These are phyloP conservation scores for Hypolimnas misippus DNA, from an alignment of 2,888 invertebrate genomes.

Conservation along the genomic window DNA sequence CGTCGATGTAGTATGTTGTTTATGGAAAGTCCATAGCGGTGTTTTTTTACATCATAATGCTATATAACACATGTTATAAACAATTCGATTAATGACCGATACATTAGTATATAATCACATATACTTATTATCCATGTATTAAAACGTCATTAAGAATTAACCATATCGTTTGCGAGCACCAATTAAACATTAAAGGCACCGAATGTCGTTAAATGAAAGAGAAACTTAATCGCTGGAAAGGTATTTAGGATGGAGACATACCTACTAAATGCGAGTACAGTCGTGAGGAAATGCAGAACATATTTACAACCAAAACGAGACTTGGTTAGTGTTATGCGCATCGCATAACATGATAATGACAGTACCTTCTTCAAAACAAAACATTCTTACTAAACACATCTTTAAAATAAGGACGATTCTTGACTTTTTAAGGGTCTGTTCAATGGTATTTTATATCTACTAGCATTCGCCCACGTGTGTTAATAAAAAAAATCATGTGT, in stretches of 20 bases:
- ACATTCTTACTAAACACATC: not conserved
- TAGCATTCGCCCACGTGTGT: too few relatives aligned
- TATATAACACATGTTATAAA: too few relatives aligned
- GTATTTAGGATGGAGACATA: slow-evolving; percentile 27
- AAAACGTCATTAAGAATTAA: slow-evolving; percentile 23
- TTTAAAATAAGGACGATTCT: not conserved
- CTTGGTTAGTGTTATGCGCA: not conserved
- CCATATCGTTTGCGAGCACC: slow-evolving; percentile 24
- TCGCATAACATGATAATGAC: not conserved
- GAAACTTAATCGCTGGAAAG: slow-evolving; percentile 32
- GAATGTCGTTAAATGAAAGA: slow-evolving; percentile 30
- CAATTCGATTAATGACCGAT: too few relatives aligned
- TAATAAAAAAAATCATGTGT: too few relatives aligned
- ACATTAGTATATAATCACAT: slow-evolving; percentile 8
- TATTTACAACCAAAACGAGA: not conserved
- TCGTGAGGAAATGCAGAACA: slow-evolving; percentile 4
- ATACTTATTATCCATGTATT: slow-evolving; percentile 6
- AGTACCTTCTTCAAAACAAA: too few relatives aligned
- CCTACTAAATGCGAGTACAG: slow-evolving; percentile 10
- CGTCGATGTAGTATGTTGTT: too few relatives aligned
- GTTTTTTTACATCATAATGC: too few relatives aligned
- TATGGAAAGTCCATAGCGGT: too few relatives aligned
- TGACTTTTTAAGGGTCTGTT: too few relatives aligned
- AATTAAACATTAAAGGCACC: slow-evolving; percentile 35
- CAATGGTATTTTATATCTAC: too few relatives aligned